Evolutionary conservation across 2,888 invertebrate genomes (phyloP).

Genomic region (Rhagium mordax): DNA sequence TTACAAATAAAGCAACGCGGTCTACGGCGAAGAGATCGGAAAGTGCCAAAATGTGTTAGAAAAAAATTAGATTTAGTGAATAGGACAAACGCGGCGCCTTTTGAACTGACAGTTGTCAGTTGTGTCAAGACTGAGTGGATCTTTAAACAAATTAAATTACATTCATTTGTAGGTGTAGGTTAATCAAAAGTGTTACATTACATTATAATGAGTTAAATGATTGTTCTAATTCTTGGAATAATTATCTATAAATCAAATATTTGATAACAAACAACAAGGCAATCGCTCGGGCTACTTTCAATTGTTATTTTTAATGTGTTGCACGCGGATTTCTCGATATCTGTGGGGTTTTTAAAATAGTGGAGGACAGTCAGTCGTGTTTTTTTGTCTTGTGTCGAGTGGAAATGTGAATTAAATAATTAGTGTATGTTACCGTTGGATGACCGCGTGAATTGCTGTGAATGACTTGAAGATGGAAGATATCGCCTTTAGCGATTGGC

Average conservation of each 20-base stretch:
- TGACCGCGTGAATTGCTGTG: constrained; percentile 60
- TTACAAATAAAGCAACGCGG: constrained; percentile 43
- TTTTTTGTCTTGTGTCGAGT: neutral
- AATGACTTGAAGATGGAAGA: constrained; percentile 71
- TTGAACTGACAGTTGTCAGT: too few species aligned
- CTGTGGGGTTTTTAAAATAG: neutral
- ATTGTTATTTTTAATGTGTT: neutral
- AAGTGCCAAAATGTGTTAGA: constrained; percentile 2
- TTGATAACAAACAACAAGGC: neutral
- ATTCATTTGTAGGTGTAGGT: neutral
- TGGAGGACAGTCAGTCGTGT: too few species aligned
- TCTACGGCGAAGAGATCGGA: neutral
- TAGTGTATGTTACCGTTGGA: constrained; percentile 52
- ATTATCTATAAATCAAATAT: neutral
- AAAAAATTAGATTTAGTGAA: neutral
- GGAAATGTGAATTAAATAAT: constrained; percentile 22
- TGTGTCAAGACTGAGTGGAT: neutral
- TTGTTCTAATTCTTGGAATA: neutral
- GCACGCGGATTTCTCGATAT: neutral
- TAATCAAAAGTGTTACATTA: neutral
- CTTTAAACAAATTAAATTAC: neutral
- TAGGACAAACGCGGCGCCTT: neutral
- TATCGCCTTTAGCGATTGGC: constrained; percentile 77
- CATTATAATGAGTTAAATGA: neutral
- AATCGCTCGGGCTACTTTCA: neutral